phyloP scores from a whole-genome alignment of 2,888 invertebrate genomes.

The Trissonchulus sp. region DNA sequence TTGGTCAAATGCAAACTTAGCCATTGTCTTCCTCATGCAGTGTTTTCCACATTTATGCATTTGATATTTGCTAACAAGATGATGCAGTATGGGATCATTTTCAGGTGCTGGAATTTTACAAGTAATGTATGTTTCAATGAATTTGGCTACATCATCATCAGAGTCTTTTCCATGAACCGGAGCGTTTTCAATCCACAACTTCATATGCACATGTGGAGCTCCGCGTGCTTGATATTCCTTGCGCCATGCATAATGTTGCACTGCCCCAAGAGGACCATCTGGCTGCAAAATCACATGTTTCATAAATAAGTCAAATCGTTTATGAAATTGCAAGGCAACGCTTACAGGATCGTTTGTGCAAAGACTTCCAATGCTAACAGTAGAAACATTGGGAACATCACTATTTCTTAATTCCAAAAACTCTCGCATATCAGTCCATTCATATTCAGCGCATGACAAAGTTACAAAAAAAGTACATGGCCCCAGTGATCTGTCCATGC shows the following conservation, averaged over 20 bases:
- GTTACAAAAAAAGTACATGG: background rate
- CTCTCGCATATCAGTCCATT: background rate
- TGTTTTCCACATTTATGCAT: constrained; percentile 10
- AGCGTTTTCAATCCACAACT: background rate
- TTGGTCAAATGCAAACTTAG: no score
- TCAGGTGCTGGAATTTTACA: background rate
- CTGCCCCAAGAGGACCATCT: background rate
- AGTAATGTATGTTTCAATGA: constrained; percentile 5
- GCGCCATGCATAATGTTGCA: background rate
- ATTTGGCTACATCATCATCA: background rate
- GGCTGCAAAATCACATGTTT: background rate
- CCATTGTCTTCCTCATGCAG: no score
- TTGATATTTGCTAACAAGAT: constrained; percentile 19
- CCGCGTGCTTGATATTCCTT: background rate
- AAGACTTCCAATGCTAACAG: background rate
- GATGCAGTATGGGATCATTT: background rate
- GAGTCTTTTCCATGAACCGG: background rate
- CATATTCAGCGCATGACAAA: background rate
- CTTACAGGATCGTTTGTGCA: background rate
- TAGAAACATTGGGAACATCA: background rate
- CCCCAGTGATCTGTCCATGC: background rate
- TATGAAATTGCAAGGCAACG: background rate
- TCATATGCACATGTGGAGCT: background rate
- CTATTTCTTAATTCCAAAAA: background rate
- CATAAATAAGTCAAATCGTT: background rate